These are phyloP conservation scores for Lasioglossum villosulum DNA, from an alignment of 2,888 invertebrate genomes.

Conservation along the genomic window DNA sequence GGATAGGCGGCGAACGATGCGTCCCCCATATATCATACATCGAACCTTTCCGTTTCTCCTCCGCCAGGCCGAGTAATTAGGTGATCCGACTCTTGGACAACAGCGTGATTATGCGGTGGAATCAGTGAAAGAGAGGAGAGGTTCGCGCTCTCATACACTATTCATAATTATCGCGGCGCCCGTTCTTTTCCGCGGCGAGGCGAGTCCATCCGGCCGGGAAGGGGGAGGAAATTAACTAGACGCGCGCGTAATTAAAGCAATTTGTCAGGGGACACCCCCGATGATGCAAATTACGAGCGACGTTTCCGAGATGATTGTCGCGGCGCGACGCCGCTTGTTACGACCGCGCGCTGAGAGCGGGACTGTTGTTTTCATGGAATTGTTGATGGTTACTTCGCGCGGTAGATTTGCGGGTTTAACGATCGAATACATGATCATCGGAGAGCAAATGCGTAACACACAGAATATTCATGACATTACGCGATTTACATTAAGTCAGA, in stretches of 20 bases:
- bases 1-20: constrained; percentile 15
- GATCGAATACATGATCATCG: not conserved
- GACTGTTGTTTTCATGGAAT: constrained; percentile 1
- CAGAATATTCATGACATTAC: not conserved
- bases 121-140: not conserved
- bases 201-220: not conserved
- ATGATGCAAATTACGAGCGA: constrained; percentile 39
- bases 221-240: constrained; percentile 47
- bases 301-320: constrained; percentile 35
- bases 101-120: constrained; percentile 32
- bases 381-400: not conserved
- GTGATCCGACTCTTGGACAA: constrained; percentile 31
- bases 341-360: not conserved
- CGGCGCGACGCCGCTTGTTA: not conserved
- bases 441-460: not conserved
- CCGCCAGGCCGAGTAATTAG: constrained; percentile 33
- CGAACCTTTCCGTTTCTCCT: constrained; percentile 18
- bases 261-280: constrained; percentile 40
- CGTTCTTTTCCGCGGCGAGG: constrained; percentile 1
- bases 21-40: not conserved
- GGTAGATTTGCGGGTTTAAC: not conserved
- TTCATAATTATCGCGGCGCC: constrained; percentile 46
- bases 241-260: constrained; percentile 52
- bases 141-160: not conserved
- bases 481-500: not conserved